phyloP scores from a whole-genome alignment of 2,113 vertebrate species.

The Kryptolebias marmoratus region DNA sequence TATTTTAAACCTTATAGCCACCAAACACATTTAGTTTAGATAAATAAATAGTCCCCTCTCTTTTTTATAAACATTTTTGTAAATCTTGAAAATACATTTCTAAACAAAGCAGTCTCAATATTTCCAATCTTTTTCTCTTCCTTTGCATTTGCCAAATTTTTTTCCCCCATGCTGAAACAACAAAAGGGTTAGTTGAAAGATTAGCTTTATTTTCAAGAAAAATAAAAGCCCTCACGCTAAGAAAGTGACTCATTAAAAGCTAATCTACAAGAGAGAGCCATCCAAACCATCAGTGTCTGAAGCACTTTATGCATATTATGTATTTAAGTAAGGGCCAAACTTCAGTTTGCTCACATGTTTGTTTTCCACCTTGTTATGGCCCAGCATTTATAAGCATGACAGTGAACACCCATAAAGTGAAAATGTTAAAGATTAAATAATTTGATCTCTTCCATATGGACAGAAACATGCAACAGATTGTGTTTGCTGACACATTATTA shows the following conservation, averaged over 20 bases:
- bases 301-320: conserved; percentile 5
- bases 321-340: conserved; percentile 11
- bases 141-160: background rate
- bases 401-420: conserved; percentile 1
- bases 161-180: background rate
- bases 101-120: too few species aligned
- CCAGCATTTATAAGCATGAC: conserved; percentile 19
- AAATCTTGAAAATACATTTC: too few species aligned
- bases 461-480: background rate
- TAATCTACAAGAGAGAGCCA: background rate
- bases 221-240: background rate
- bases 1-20: too few species aligned
- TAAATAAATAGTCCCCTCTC: too few species aligned
- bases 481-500: conserved; percentile 15
- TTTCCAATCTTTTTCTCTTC: background rate
- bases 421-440: background rate
- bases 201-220: conserved; percentile 1
- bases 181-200: background rate
- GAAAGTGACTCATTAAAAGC: background rate
- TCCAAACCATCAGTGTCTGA: conserved; percentile 5
- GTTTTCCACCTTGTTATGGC: conserved; percentile 11
- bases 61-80: too few species aligned
- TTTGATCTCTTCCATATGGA: conserved; percentile 37
- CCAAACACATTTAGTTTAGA: too few species aligned
- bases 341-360: conserved; percentile 20